Evolutionary conservation across 2,797 vertebrate genomes (phyloP), one percentile per base, ranked within the genome.

Genomic region (Peromyscus attwateri): DNA sequence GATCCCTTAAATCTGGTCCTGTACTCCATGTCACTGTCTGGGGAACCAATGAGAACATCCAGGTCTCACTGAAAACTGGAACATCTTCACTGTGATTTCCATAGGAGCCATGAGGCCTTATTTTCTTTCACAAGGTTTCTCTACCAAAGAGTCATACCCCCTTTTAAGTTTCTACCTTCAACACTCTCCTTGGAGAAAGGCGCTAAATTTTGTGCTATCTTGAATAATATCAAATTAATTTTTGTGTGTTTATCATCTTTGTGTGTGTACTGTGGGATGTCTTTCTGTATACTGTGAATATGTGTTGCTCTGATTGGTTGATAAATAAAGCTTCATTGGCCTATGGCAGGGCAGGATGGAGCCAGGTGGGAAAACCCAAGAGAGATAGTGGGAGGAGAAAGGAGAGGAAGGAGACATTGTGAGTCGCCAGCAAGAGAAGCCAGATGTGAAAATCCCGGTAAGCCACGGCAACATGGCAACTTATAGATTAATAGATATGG

Each of bases 131-230:
- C 13, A 37, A 19, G 27, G 25, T 57, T 89, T 94, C 19, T 68
- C 31, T 84, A 60, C 62, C 17, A 37, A 90, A 93, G 68, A 43
- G 81, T 6, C 89, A 95, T 64, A 66, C 27, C 62, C 29, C 16
- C 4, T 70, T 89, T 90, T 77, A 95, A 66, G 40, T 85, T 95
- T 81, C 66, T 43, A 27, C 68, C 57, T 77, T 46, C 57, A 93
- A 95, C 75, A 6, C 0, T 79, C 43, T 70, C 25, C 71, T 82
- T 49, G 14, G 90, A 82, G 76, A 81, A 73, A 94, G 34, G 46
- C 4, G 83, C 19, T 64, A 43, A 93, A 11, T 92, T 49, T 40
- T 66, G 40, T 64, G 40, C 62, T 76, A 31, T 25, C 25, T 43
- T 37, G 55, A 82, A 57, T 17, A 73, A 31, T 43, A 92, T 64